Conservation (phyloP, 2,797 vertebrate species). For the Threskiornis aethiopicus region DNA sequence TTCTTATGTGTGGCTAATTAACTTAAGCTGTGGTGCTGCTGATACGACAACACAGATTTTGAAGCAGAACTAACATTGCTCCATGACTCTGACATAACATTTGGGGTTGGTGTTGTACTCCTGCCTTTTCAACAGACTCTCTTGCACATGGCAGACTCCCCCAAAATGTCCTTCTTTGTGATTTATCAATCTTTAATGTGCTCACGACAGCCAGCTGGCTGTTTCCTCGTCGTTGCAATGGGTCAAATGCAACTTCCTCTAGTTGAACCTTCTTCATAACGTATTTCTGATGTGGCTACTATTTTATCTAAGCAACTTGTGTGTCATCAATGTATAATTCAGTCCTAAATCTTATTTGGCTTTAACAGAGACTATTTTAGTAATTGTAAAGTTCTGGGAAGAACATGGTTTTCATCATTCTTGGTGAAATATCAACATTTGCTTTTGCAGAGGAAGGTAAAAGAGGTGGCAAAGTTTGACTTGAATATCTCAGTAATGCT, state of each 20-base stretch:
- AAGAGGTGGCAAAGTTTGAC: background rate
- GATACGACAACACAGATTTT: background rate
- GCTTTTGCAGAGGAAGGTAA: background rate
- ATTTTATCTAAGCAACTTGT: background rate
- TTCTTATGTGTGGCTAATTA: background rate
- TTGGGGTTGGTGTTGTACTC: background rate
- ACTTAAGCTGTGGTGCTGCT: background rate
- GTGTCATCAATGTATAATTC: background rate
- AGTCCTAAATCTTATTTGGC: background rate
- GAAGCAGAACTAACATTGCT: background rate
- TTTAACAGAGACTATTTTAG: background rate
- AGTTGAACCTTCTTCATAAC: background rate
- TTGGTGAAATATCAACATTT: background rate
- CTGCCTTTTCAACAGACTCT: background rate
- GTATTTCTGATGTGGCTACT: background rate
- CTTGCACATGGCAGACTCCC: background rate
- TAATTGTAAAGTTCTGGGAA: background rate
- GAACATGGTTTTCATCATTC: background rate
- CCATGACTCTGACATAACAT: fast-evolving
- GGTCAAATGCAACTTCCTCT: background rate
- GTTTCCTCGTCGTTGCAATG: background rate
- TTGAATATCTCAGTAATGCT: background rate
- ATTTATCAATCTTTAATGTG: background rate
- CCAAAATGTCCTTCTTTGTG: background rate
- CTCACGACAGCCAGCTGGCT: background rate